Percentiles rank a stretch among this genome's conserved stretches.
Conservation (phyloP, 2,797 vertebrate species). For the Otus scops region DNA sequence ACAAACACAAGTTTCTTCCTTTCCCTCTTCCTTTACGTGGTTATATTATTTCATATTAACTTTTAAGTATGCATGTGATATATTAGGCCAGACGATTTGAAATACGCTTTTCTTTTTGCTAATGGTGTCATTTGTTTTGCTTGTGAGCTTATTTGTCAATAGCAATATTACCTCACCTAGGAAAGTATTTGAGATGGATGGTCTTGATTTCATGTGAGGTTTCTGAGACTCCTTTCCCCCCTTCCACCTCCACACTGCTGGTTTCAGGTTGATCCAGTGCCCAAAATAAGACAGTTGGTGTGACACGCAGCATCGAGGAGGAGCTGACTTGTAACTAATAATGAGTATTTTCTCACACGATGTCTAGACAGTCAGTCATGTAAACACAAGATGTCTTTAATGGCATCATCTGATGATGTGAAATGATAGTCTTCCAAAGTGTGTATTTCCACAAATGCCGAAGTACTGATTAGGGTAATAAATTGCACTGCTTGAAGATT, state of each 20-base stretch:
- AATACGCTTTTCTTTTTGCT: not conserved
- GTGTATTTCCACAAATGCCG: not conserved
- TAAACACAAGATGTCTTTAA: conserved; percentile 39
- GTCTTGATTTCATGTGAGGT: not conserved
- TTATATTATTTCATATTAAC: not conserved
- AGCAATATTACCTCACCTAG: not conserved
- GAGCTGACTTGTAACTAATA: not conserved
- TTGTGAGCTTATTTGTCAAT: not conserved
- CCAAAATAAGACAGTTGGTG: not conserved
- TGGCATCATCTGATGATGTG: conserved; percentile 26
- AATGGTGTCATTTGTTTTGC: not conserved
- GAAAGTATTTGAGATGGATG: not conserved
- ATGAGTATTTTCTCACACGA: conserved; percentile 20
- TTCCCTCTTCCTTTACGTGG: not conserved
- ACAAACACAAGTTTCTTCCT: not conserved
- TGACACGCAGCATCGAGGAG: not conserved
- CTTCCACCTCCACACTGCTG: not conserved
- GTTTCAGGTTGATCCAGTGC: not conserved
- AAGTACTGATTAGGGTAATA: not conserved
- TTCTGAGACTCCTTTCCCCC: not conserved
- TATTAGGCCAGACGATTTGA: not conserved
- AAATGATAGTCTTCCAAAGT: not conserved
- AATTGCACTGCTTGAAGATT: not conserved
- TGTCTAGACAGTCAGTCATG: conserved; percentile 22
- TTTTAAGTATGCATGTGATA: not conserved